Conservation (phyloP, 2,113 vertebrate species). For the Pygoscelis antarcticus region DNA sequence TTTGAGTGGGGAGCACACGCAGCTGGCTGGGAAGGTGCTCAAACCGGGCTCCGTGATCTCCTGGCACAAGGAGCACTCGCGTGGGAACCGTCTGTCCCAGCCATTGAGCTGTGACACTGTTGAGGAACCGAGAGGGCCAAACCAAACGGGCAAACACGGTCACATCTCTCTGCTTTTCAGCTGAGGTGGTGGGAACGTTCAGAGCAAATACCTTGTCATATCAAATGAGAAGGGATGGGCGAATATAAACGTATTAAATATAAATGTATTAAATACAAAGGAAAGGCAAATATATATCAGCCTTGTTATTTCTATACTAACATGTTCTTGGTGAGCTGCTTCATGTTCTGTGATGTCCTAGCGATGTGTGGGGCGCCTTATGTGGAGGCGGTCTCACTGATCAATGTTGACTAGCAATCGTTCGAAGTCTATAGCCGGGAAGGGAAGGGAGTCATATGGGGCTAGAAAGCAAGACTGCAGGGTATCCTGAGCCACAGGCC, state of each 20-base stretch:
- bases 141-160: not conserved
- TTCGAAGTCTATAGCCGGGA: accelerated
- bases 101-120: not conserved
- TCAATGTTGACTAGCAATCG: accelerated
- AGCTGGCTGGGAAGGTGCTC: not conserved
- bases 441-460: not conserved
- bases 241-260: not conserved
- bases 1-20: not conserved
- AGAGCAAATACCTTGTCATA: not conserved
- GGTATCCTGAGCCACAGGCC: not conserved
- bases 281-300: not conserved
- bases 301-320: not conserved
- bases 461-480: not conserved
- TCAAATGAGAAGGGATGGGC: not conserved
- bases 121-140: not conserved
- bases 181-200: not conserved
- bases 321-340: not conserved
- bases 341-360: not conserved
- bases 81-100: not conserved
- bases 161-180: not conserved
- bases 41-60: accelerated
- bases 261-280: not conserved
- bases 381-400: not conserved
- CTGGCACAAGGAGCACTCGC: accelerated
- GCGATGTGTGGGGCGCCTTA: not conserved